Evolutionary conservation across 1,140 invertebrate species (phyloP).

Genomic region (Daktulosphaira vitifoliae): DNA sequence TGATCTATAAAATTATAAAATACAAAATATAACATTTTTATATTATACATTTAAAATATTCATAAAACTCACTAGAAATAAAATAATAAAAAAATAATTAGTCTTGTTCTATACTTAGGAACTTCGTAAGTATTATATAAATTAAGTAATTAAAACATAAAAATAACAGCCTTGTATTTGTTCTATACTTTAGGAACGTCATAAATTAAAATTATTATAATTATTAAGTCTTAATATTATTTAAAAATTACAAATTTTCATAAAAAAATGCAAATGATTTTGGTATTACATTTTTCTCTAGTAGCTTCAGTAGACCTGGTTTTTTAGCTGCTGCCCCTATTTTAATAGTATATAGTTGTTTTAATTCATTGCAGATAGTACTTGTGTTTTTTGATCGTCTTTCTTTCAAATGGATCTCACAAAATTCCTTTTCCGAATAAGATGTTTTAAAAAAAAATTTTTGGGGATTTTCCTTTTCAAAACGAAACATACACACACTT

Average conservation of each 20-base stretch:
- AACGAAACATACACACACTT: neutral
- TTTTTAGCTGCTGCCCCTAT: constrained; percentile 1
- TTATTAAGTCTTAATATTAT: neutral
- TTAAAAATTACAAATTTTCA: neutral
- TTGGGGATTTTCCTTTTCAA: neutral
- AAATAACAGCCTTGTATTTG: too few species aligned
- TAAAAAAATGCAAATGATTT: constrained; percentile 5
- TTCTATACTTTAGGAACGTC: too few species aligned
- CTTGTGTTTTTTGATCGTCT: neutral
- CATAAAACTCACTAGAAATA: too few species aligned
- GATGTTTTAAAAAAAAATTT: constrained; percentile 4
- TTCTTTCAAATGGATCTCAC: constrained; percentile 8
- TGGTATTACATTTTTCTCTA: neutral
- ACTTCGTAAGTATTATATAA: too few species aligned
- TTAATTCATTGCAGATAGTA: neutral
- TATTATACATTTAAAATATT: too few species aligned
- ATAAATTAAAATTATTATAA: neutral
- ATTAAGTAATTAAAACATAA: too few species aligned
- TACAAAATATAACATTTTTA: too few species aligned
- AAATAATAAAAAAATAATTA: too few species aligned
- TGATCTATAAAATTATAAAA: too few species aligned
- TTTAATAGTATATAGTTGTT: neutral
- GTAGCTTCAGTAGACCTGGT: constrained; percentile 9
- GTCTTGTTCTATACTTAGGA: too few species aligned
- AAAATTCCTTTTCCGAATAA: constrained; percentile 4